These are phyloP conservation scores for Drosophila elegans DNA, from an alignment of 1,140 invertebrate species.

Conservation along the genomic window DNA sequence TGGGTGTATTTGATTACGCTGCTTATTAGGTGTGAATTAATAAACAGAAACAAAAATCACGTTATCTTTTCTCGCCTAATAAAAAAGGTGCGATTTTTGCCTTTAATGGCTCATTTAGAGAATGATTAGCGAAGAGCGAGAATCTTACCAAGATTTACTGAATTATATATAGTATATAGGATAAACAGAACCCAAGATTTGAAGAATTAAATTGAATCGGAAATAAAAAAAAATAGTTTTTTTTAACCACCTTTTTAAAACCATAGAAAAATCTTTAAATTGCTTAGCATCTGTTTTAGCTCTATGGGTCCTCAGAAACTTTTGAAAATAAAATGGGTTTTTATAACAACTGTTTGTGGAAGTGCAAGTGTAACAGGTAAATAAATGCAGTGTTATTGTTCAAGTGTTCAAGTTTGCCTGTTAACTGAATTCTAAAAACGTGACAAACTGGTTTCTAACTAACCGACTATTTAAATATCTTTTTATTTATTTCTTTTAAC, in stretches of 20 bases:
- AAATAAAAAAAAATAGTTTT: too few species aligned
- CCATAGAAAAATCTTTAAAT: background rate
- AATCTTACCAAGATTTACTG: too few species aligned
- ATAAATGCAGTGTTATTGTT: conserved; percentile 6
- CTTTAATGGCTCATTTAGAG: conserved; percentile 13
- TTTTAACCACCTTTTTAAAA: too few species aligned
- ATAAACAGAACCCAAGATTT: too few species aligned
- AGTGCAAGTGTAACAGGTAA: conserved; percentile 13
- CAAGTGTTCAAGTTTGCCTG: background rate
- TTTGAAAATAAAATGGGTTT: background rate
- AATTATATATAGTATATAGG: too few species aligned
- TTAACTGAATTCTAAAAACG: conserved; percentile 20
- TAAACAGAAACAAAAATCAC: conserved; percentile 46
- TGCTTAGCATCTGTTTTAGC: background rate
- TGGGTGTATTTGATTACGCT: conserved; percentile 41
- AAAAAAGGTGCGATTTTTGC: conserved; percentile 27
- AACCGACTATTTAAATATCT: background rate
- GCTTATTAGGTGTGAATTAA: conserved; percentile 54
- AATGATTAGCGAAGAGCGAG: background rate
- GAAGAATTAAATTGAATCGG: too few species aligned
- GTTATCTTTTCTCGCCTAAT: conserved; percentile 22
- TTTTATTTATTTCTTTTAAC: conserved; percentile 5
- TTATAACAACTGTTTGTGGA: background rate
- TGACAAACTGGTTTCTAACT: conserved; percentile 23
- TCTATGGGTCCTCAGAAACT: too few species aligned